phyloP scores from a whole-genome alignment of 1,140 invertebrate genomes.

The Thereuonema tuberculata region DNA sequence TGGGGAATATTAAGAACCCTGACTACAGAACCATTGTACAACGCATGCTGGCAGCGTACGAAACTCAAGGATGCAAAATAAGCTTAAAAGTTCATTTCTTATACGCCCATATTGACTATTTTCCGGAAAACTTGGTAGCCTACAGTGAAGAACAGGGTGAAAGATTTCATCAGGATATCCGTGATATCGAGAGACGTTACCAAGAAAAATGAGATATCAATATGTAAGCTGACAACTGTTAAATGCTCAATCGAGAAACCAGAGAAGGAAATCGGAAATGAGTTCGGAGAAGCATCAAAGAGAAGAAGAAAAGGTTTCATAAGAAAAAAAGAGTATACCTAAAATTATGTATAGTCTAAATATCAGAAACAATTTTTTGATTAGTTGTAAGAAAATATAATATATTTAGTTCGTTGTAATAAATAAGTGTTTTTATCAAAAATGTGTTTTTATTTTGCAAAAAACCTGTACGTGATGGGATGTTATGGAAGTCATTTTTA shows the following conservation, averaged over 20 bases:
- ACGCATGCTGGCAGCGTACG: conserved; percentile 9
- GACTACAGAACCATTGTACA: conserved; percentile 14
- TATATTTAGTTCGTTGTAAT: not conserved
- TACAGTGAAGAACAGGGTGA: conserved; percentile 14
- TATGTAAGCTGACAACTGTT: conserved; percentile 19
- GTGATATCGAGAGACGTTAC: conserved; percentile 10
- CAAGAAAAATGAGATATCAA: conserved; percentile 9
- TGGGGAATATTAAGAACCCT: conserved; percentile 11
- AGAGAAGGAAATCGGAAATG: conserved; percentile 10
- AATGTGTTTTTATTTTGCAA: too few relatives aligned
- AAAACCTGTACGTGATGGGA: too few relatives aligned
- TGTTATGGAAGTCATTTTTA: too few relatives aligned
- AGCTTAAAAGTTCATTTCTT: conserved; percentile 12
- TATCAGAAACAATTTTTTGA: not conserved
- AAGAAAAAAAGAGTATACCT: conserved; percentile 9
- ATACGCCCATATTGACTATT: conserved; percentile 2
- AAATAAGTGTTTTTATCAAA: conserved; percentile 10
- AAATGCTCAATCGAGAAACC: conserved; percentile 10
- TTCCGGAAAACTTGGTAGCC: conserved; percentile 12
- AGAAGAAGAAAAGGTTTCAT: conserved; percentile 10
- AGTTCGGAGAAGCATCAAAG: conserved; percentile 12
- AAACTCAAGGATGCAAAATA: too few relatives aligned
- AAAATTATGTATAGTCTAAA: not conserved
- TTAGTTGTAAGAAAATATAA: not conserved
- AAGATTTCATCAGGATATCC: not conserved